phyloP scores from a whole-genome alignment of 2,113 vertebrate species.

The Cheilinus undulatus region DNA sequence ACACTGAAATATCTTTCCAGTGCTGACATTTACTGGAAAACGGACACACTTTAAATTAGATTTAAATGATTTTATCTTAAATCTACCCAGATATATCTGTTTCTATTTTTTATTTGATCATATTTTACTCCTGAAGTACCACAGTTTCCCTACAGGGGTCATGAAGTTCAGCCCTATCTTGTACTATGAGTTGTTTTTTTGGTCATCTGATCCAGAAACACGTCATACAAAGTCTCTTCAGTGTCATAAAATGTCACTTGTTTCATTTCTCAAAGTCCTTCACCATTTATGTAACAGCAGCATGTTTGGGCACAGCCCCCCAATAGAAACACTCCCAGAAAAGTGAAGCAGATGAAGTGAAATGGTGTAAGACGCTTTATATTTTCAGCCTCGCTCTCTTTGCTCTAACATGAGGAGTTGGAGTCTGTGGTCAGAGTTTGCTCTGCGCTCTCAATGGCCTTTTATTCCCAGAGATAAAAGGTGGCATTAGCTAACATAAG shows the following conservation, averaged over 20 bases:
- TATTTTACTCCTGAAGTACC: not conserved
- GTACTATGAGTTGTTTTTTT: not conserved
- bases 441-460: slow-evolving; percentile 50
- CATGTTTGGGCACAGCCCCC: slow-evolving; percentile 23
- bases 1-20: not conserved
- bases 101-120: not conserved
- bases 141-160: not conserved
- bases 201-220: not conserved
- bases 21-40: not conserved
- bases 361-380: slow-evolving; percentile 25
- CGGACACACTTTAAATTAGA: not conserved
- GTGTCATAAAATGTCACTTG: not conserved
- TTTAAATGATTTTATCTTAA: not conserved
- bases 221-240: not conserved
- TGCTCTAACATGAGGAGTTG: slow-evolving; percentile 58
- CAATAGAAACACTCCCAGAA: not conserved
- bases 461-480: slow-evolving; percentile 59
- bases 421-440: slow-evolving; percentile 55
- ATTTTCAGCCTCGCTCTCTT: slow-evolving; percentile 16
- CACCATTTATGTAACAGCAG: slow-evolving; percentile 21
- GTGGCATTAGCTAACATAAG: slow-evolving; percentile 25
- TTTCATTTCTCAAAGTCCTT: not conserved
- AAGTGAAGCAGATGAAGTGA: not conserved
- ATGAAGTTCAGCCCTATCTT: not conserved
- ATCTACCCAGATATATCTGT: not conserved